Percentiles rank a stretch among this genome's conserved stretches.
Evolutionary conservation across 30 jellyfish, hydroid and myxozoan genomes (phyloP).

Genomic region (Nemopilema nomurai): DNA sequence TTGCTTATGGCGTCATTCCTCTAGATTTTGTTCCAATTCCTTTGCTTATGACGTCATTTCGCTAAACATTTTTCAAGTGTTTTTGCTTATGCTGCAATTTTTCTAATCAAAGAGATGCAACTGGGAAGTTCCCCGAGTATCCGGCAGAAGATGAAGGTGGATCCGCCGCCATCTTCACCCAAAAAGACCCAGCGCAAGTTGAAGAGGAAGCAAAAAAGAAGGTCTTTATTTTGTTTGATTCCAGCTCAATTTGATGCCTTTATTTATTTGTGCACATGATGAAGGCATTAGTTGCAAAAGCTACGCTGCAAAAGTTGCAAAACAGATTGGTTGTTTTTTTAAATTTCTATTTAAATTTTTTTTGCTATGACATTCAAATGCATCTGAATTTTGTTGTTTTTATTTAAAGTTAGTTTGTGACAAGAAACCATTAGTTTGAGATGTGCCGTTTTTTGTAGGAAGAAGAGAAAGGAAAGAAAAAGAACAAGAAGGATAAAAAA

Average conservation of each 20-base stretch:
- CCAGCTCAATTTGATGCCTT: background rate
- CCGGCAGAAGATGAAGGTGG: conserved; percentile 98
- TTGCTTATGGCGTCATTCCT: no score
- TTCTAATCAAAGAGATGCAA: conserved; percentile 76
- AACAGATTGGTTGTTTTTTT: no score
- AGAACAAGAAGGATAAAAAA: conserved; percentile 65
- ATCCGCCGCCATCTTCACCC: conserved; percentile 83
- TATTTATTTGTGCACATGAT: no score
- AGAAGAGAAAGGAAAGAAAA: conserved; percentile 83
- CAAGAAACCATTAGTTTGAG: background rate
- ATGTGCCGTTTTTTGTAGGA: conserved; percentile 37
- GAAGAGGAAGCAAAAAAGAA: conserved; percentile 34
- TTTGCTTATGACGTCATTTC: no score
- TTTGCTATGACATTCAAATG: background rate
- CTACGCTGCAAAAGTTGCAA: no score
- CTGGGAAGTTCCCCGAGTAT: conserved; percentile 96
- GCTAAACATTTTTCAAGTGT: no score
- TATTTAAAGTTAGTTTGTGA: background rate
- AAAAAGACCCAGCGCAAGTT: conserved; percentile 80
- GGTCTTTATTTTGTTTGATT: background rate
- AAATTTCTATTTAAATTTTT: no score
- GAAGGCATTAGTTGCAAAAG: no score
- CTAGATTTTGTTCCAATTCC: no score
- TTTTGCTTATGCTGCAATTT: background rate
- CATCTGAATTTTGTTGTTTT: background rate